Base-by-base conservation (phyloP, 1,140 invertebrate genomes). In the Contarinia nasturtii region DNA sequence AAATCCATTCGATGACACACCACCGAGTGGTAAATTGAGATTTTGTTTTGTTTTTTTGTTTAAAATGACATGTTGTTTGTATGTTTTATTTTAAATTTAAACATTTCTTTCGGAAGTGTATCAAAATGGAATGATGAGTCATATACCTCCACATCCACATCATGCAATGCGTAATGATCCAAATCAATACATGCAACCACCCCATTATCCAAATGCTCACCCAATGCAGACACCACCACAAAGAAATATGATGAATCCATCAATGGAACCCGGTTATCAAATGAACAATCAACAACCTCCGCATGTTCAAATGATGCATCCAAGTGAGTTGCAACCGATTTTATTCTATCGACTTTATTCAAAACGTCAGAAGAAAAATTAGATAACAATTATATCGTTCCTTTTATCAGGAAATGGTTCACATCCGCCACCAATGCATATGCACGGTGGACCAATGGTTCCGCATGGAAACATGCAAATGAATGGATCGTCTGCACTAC, bases 1-100 rank as follows among this genome's bases (percentile, higher is more conserved):
- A 47, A 94, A 94, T 68, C 90, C 90, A 21, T 94, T 96, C 67
- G 91, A 96, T 66, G 91, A 96, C 57, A 86, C 81, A 11, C 85
- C 87, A 19, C 72, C 77, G 66, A 56, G 54, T 10, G 55, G 57
- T 33, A 33, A 14, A 54, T 55, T 8, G 59, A n/a, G n/a, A n/a
- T n/a, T n/a, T n/a, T n/a, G n/a, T n/a, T n/a, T 27, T 27, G 27
- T 27, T 5, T 27, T 61, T 56, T 59, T 59, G 3, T 59, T 55
- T 21, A 57, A 56, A 4, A 57, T 56, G 27, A 27, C 10, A 3
- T 27, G 10, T 27, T 5, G n/a, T n/a, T n/a, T n/a, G 22, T 44
- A 19, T 22, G 7, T 22, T 21, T 22, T 19, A 2, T 75, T 54
- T 66, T 71, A 61, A 62, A 67, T 67, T 54, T 70, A 66, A 60